Conservation (phyloP, 2,888 invertebrate genomes). For the Sarcophaga carnaria region DNA sequence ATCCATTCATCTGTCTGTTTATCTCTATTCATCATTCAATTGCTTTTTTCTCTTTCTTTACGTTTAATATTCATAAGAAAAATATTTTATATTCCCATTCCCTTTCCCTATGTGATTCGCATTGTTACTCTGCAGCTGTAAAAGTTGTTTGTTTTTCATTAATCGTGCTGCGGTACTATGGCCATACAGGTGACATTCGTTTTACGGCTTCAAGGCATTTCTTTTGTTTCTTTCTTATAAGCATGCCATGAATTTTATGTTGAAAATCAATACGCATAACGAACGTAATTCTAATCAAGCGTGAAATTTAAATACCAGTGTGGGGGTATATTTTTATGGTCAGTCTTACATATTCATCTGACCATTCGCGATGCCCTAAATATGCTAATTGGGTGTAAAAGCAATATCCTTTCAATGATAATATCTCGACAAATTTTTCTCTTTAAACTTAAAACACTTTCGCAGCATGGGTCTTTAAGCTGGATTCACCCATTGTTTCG, state of each 20-base stretch:
- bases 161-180: background rate
- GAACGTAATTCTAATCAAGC: background rate
- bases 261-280: background rate
- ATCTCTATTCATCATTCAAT: background rate
- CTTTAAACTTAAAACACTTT: too few relatives aligned
- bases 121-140: background rate
- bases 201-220: background rate
- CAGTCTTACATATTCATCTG: too few relatives aligned
- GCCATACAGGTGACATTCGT: constrained; percentile 10
- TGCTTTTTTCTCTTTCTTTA: constrained; percentile 25
- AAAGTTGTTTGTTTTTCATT: constrained; percentile 55
- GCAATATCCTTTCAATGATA: too few relatives aligned
- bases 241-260: background rate
- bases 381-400: too few relatives aligned
- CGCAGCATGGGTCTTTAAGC: too few relatives aligned
- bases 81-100: too few relatives aligned
- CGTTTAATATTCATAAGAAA: constrained; percentile 16
- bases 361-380: too few relatives aligned
- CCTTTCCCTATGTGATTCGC: too few relatives aligned
- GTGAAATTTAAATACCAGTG: background rate
- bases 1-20: background rate
- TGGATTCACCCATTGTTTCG: too few relatives aligned
- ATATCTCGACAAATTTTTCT: too few relatives aligned
- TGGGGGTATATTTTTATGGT: too few relatives aligned
- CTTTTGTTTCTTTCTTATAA: background rate